A percentile compares a stretch with the other conserved stretches of the same genome.
These are phyloP conservation scores for Sceloporus undulatus DNA, from an alignment of 2,113 vertebrate genomes.

Conservation along the genomic window DNA sequence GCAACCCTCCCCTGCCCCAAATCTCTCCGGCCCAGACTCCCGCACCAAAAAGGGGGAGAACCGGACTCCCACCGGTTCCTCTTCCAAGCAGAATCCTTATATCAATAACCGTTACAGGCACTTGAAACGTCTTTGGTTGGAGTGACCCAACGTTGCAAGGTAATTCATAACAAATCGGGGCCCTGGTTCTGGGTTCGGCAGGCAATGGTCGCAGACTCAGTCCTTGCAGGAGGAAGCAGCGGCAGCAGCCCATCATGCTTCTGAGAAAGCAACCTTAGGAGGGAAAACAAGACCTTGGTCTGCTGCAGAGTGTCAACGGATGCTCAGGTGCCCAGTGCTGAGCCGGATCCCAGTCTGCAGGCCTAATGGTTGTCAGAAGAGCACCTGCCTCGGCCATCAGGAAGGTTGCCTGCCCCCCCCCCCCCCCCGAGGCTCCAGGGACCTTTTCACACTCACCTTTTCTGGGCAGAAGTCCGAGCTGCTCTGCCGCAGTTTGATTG, in stretches of 20 bases:
- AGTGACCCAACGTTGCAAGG: constrained; percentile 96
- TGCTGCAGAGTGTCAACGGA: too few species aligned
- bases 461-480: constrained; percentile 93
- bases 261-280: constrained; percentile 92
- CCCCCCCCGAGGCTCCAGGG: background rate
- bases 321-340: too few species aligned
- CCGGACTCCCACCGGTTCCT: constrained; percentile 33
- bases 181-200: constrained; percentile 85
- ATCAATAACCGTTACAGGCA: constrained; percentile 99
- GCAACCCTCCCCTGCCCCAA: constrained; percentile 1
- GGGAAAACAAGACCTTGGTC: constrained; percentile 35
- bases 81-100: constrained; percentile 76
- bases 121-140: constrained; percentile 99
- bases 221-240: constrained; percentile 60
- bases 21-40: constrained; percentile 57
- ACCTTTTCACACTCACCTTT: constrained; percentile 82
- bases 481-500: constrained; percentile 93
- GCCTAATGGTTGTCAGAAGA: too few species aligned
- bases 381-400: too few species aligned
- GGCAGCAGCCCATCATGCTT: constrained; percentile 82
- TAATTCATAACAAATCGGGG: constrained; percentile 89
- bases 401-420: too few species aligned
- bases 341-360: too few species aligned
- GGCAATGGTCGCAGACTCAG: constrained; percentile 85
- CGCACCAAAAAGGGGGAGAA: constrained; percentile 61